Evolutionary conservation across 2,888 invertebrate genomes (phyloP).

Genomic region (Nemoura dubitans): DNA sequence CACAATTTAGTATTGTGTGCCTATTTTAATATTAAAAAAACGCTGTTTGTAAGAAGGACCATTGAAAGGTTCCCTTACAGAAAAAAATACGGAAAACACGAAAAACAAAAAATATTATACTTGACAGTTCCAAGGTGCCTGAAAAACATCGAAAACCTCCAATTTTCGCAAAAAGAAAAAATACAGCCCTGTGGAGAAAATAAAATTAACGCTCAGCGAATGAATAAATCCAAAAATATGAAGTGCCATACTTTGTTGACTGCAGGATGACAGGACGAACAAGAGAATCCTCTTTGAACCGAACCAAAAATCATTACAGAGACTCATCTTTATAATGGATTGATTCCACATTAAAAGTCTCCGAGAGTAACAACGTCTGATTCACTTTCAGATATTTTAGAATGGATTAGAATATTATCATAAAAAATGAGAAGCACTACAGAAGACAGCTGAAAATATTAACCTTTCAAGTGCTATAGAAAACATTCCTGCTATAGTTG

Average conservation of each 20-base stretch:
- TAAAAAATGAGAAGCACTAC: slow-evolving; percentile 15
- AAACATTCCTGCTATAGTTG: background rate
- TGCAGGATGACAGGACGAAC: slow-evolving; percentile 55
- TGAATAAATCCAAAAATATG: slow-evolving; percentile 55
- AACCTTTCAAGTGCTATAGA: slow-evolving; percentile 12
- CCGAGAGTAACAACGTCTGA: background rate
- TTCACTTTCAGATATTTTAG: slow-evolving; percentile 12
- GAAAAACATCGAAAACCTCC: slow-evolving; percentile 38
- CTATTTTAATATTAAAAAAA: background rate
- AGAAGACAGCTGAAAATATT: slow-evolving; percentile 17
- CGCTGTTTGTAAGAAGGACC: background rate
- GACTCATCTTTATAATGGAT: slow-evolving; percentile 35
- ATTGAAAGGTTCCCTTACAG: slow-evolving; percentile 1
- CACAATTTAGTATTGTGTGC: background rate
- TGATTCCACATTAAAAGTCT: slow-evolving; percentile 39
- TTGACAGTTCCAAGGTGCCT: slow-evolving; percentile 24
- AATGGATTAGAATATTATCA: background rate
- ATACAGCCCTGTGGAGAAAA: slow-evolving; percentile 36
- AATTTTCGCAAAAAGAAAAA: slow-evolving; percentile 30
- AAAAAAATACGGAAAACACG: slow-evolving; percentile 29
- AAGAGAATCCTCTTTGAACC: slow-evolving; percentile 57
- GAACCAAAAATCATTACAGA: slow-evolving; percentile 31
- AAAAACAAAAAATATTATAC: slow-evolving; percentile 20
- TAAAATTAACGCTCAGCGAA: slow-evolving; percentile 27
- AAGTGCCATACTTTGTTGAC: slow-evolving; percentile 58